Evolutionary conservation across 2,888 invertebrate genomes (phyloP).

Genomic region (Hyposoter didymator): DNA sequence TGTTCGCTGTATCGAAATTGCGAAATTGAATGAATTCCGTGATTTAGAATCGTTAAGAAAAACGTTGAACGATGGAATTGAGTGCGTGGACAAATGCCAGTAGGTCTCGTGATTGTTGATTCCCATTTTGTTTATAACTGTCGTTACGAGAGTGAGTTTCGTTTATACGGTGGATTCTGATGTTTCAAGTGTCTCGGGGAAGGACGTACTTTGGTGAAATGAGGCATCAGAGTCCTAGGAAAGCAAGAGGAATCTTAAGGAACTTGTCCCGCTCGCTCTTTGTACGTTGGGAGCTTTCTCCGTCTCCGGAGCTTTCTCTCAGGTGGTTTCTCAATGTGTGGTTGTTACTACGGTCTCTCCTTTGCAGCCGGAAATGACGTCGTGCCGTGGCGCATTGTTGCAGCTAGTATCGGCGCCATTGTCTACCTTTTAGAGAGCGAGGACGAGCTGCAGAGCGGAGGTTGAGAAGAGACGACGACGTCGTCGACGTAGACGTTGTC

Average conservation of each 20-base stretch:
- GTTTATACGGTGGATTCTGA: conserved; percentile 15
- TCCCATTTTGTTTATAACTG: conserved; percentile 26
- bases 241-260: conserved; percentile 52
- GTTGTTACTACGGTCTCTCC: conserved; percentile 51
- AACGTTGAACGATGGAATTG: background rate
- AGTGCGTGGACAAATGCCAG: background rate
- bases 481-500: conserved; percentile 51
- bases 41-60: background rate
- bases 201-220: conserved; percentile 6
- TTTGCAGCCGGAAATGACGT: conserved; percentile 68
- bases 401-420: conserved; percentile 73
- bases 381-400: conserved; percentile 71
- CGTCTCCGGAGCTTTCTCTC: conserved; percentile 21
- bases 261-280: conserved; percentile 22
- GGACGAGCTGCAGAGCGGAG: conserved; percentile 36
- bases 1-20: background rate
- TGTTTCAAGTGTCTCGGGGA: conserved; percentile 44
- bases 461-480: conserved; percentile 43
- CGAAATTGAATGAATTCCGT: background rate
- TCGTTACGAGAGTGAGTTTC: conserved; percentile 36
- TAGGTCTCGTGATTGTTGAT: background rate
- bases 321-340: conserved; percentile 47
- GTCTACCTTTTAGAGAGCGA: conserved; percentile 67
- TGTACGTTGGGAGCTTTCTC: background rate
- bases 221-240: conserved; percentile 31